Base-by-base conservation (phyloP, 2,888 invertebrate genomes). In the Melanostoma scalare region DNA sequence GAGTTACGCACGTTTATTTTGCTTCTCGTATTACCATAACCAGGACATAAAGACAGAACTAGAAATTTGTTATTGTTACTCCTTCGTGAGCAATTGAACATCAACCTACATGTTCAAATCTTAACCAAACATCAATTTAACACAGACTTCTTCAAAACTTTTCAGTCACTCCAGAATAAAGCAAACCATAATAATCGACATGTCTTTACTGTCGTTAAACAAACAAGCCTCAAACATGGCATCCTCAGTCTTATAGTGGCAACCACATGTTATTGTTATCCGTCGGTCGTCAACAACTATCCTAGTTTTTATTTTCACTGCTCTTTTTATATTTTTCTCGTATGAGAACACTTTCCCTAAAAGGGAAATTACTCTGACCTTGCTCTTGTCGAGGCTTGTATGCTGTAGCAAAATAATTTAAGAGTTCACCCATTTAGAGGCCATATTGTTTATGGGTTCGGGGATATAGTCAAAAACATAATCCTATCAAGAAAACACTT, bases 231-330 rank as follows among this genome's bases (percentile, higher is more conserved):
- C 31, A 36, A 67, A 58, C 46, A 35, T 36, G 35, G 30, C 3
- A 48, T 30, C 31, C 38, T 31, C 36, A 52, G 48, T 8, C 40
- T 6, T 44, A 31, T n/a, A 53, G 20, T 38, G 20, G 35, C 55
- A 42, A 68, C 55, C 52, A 73, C 38, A 63, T 80, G 63, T 69
- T 74, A 33, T 52, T 80, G 63, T 75, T 69, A 80, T 75, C 75
- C 69, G 68, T 75, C 69, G 75, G 68, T 75, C 69, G 75, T 80
- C 75, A 74, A 75, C 69, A 75, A 69, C 56, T 36, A 65, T 80
- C 69, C 63, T 60, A 50, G 50, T 63, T 69, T 31, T 20, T 50
- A 80, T 75, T 75, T 63, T 69, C 56, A 61, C 42, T 69, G 52
- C 50, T 56, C 69, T 63, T 61, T 56, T 56, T 9, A 55, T 60